These are phyloP conservation scores for Heptranchias perlo DNA, from an alignment of 2,113 vertebrate species.

Conservation along the genomic window DNA sequence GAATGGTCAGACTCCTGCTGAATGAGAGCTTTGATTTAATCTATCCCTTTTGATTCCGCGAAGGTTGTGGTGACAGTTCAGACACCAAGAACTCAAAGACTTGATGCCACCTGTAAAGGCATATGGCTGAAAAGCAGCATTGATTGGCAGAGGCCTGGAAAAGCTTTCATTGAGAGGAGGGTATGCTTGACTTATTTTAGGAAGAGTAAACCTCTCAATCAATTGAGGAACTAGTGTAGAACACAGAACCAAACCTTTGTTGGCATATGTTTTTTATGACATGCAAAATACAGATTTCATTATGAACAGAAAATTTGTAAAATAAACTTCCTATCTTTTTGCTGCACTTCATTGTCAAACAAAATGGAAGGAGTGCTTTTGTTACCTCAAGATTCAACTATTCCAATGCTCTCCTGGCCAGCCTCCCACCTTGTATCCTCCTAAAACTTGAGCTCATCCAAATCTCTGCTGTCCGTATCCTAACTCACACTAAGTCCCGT, in stretches of 20 bases:
- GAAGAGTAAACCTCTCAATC: too few relatives aligned
- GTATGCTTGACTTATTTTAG: too few relatives aligned
- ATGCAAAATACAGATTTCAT: neutral
- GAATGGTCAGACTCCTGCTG: too few relatives aligned
- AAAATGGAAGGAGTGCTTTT: neutral
- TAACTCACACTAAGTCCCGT: neutral
- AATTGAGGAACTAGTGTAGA: neutral
- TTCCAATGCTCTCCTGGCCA: too few relatives aligned
- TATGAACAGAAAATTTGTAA: neutral
- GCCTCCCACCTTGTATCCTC: neutral
- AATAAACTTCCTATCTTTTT: neutral
- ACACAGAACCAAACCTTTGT: neutral
- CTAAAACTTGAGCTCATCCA: neutral
- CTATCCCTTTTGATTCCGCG: too few relatives aligned
- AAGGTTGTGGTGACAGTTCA: too few relatives aligned
- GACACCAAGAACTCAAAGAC: too few relatives aligned
- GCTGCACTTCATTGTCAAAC: neutral
- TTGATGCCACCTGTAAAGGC: too few relatives aligned
- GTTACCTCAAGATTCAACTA: neutral
- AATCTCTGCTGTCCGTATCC: neutral
- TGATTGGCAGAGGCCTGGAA: neutral
- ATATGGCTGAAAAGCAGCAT: neutral
- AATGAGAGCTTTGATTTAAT: too few relatives aligned
- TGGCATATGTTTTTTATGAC: neutral
- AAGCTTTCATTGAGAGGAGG: neutral